Conservation (phyloP, 2,113 vertebrate species). For the Buteo buteo region DNA sequence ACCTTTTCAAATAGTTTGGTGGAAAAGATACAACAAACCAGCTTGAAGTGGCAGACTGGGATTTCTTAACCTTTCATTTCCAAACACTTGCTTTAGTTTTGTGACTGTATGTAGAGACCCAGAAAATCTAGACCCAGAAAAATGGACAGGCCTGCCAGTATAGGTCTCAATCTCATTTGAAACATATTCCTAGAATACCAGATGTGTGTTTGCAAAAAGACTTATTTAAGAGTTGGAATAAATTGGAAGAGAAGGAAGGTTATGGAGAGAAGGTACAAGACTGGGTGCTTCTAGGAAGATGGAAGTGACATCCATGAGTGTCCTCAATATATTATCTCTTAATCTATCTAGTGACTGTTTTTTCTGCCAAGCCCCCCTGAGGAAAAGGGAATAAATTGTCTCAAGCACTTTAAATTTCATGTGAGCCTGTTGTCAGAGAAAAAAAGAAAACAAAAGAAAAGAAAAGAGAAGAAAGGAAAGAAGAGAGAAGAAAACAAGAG, state of each 20-base stretch:
- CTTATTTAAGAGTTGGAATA: neutral
- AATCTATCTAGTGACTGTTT: neutral
- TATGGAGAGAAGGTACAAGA: neutral
- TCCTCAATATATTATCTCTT: neutral
- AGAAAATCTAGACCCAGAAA: neutral
- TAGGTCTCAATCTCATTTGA: neutral
- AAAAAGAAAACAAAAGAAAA: too few relatives aligned
- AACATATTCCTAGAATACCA: neutral
- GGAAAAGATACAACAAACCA: neutral
- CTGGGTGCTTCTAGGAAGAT: neutral
- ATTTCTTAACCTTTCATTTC: neutral
- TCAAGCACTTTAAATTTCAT: neutral
- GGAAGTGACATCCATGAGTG: neutral
- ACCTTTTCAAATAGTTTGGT: neutral
- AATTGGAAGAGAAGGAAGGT: neutral
- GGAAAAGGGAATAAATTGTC: neutral
- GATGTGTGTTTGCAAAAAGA: neutral
- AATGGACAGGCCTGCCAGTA: neutral
- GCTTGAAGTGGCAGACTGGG: neutral
- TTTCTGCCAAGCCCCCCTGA: neutral
- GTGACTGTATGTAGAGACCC: neutral
- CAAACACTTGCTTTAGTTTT: neutral
- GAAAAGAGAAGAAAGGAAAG: too few relatives aligned
- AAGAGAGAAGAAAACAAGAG: too few relatives aligned
- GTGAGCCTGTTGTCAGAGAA: neutral